phyloP scores from a whole-genome alignment of 2,797 vertebrate species.

The Rhabdomys pumilio region DNA sequence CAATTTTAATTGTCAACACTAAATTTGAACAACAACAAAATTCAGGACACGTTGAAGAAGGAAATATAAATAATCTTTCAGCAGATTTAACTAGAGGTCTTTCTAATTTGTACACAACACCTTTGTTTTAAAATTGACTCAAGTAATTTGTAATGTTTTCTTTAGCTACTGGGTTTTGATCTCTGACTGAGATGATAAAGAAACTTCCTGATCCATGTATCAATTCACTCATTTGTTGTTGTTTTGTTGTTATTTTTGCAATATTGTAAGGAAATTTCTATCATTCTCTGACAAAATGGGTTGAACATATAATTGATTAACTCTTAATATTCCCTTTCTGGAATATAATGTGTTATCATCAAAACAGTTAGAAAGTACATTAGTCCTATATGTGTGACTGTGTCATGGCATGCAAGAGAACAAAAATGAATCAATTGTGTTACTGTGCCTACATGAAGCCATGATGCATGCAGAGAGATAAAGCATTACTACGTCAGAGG shows the following conservation, averaged over 20 bases:
- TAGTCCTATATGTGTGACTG: neutral
- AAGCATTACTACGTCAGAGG: neutral
- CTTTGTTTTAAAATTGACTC: neutral
- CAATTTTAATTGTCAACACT: neutral
- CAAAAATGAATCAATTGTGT: neutral
- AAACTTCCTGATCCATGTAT: neutral
- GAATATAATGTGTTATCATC: neutral
- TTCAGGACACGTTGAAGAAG: neutral
- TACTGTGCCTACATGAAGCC: neutral
- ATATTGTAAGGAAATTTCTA: neutral
- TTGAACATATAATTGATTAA: slow-evolving; percentile 22
- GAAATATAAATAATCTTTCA: neutral
- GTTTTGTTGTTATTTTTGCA: neutral
- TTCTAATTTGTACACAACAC: neutral
- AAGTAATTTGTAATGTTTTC: neutral
- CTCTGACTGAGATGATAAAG: neutral
- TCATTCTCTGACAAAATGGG: neutral
- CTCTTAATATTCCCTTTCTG: neutral
- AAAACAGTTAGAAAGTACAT: neutral
- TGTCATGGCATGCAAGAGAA: neutral
- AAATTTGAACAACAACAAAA: neutral
- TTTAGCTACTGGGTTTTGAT: neutral
- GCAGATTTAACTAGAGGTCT: neutral
- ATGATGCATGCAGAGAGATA: neutral
- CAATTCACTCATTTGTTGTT: slow-evolving; percentile 3